Conservation (phyloP, 2,113 vertebrate species). For the Tenrec ecaudatus region DNA sequence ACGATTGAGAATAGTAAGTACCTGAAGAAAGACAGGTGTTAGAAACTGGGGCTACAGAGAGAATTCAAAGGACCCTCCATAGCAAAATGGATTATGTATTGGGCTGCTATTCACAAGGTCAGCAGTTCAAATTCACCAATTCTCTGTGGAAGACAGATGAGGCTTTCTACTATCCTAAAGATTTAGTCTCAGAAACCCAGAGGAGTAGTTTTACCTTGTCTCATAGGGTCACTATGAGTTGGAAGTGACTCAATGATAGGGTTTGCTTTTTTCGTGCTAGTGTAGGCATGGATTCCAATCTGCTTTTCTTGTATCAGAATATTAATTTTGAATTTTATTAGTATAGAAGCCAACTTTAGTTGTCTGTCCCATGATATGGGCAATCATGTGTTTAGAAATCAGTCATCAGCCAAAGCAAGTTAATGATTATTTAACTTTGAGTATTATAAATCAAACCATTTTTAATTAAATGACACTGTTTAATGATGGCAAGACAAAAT, state of each 20-base stretch:
- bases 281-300: background rate
- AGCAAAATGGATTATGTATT: too few relatives aligned
- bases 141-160: too few relatives aligned
- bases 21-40: background rate
- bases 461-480: constrained; percentile 62
- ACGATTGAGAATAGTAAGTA: background rate
- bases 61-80: background rate
- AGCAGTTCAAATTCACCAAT: too few relatives aligned
- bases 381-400: background rate
- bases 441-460: background rate
- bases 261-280: too few relatives aligned
- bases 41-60: background rate
- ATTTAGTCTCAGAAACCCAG: too few relatives aligned
- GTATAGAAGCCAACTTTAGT: background rate
- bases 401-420: background rate
- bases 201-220: too few relatives aligned
- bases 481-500: constrained; percentile 28
- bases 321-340: background rate
- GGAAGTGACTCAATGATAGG: too few relatives aligned
- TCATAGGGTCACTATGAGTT: too few relatives aligned
- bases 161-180: too few relatives aligned
- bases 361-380: background rate
- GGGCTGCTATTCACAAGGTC: too few relatives aligned
- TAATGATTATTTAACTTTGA: constrained; percentile 37
- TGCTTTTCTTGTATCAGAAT: background rate